Evolutionary conservation across 2,888 invertebrate species (phyloP).

Genomic region (Eupithecia centaureata): DNA sequence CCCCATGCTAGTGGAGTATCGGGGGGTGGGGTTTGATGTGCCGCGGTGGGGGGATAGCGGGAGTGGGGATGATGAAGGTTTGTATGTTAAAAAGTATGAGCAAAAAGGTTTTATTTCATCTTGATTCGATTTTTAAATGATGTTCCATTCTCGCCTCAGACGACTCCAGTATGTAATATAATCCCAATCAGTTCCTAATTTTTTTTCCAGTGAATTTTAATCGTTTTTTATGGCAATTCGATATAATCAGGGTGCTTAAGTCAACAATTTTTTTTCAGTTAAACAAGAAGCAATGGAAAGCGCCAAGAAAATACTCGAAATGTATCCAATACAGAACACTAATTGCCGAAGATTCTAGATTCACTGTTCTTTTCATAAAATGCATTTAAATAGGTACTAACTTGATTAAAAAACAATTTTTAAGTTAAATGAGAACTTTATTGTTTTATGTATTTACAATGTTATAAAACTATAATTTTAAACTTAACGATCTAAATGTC

Average conservation of each 20-base stretch:
- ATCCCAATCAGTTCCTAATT: no score
- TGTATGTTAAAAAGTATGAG: no score
- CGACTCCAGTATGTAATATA: no score
- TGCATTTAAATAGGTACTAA: background rate
- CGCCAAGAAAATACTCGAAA: conserved; percentile 51
- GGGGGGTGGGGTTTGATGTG: conserved; percentile 57
- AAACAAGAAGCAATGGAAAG: conserved; percentile 56
- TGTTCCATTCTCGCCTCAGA: no score
- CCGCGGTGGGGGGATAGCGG: conserved; percentile 39
- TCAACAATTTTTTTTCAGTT: conserved; percentile 50
- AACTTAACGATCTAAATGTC: conserved; percentile 47
- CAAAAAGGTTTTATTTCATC: no score
- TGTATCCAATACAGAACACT: conserved; percentile 61
- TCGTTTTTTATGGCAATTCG: no score
- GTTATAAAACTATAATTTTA: conserved; percentile 58
- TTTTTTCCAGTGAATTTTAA: no score
- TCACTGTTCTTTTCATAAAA: background rate
- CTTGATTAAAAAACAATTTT: conserved; percentile 27
- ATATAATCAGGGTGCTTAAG: no score
- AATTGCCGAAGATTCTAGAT: conserved; percentile 34
- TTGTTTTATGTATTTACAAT: conserved; percentile 71
- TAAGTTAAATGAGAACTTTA: conserved; percentile 45
- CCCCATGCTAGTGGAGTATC: conserved; percentile 51
- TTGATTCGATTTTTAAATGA: no score
- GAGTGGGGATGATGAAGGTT: conserved; percentile 56